phyloP scores from a whole-genome alignment of 2,797 vertebrate species.

The Buphagus erythrorhynchus region DNA sequence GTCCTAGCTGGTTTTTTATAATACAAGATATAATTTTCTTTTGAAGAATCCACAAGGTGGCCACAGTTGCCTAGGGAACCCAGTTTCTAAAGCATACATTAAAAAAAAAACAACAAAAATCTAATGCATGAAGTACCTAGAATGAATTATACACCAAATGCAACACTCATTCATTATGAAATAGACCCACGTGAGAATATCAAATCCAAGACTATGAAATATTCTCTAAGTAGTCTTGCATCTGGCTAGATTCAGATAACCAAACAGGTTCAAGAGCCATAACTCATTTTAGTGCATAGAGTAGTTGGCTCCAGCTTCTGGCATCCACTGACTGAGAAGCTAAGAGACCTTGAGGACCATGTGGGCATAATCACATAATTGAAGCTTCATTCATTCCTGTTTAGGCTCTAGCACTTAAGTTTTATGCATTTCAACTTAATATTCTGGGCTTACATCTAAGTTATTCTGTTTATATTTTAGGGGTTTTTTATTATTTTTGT shows the following conservation, averaged over 20 bases:
- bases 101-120: neutral
- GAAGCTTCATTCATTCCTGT: neutral
- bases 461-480: neutral
- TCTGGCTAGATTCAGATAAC: neutral
- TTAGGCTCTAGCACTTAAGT: neutral
- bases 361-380: neutral
- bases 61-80: conserved; percentile 4
- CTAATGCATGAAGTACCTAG: neutral
- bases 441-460: neutral
- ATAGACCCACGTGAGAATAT: neutral
- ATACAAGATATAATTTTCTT: neutral
- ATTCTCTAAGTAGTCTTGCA: neutral
- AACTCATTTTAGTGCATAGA: neutral
- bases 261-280: neutral
- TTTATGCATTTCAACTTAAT: neutral
- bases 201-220: neutral
- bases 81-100: neutral
- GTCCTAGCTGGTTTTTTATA: neutral
- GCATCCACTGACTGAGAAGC: neutral
- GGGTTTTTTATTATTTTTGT: neutral
- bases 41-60: conserved; percentile 41
- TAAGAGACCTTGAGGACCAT: neutral
- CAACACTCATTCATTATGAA: neutral
- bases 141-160: neutral
- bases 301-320: neutral